Percentiles rank a stretch among this genome's conserved stretches.
phyloP scores from a whole-genome alignment of 2,888 invertebrate genomes.

The Abrostola tripartita region DNA sequence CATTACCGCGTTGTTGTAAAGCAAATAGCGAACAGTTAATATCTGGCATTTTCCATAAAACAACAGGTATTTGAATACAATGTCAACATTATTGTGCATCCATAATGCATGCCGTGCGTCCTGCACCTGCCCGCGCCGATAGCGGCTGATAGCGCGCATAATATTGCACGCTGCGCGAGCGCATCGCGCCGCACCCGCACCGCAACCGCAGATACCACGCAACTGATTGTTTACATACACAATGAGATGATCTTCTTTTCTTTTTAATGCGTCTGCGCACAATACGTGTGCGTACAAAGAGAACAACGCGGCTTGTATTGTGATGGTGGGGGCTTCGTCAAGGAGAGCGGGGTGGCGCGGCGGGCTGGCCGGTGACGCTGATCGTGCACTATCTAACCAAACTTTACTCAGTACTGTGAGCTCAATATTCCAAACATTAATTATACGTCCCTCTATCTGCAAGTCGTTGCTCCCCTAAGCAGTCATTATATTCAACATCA shows the following conservation, averaged over 20 bases:
- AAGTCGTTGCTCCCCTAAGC: too few relatives aligned
- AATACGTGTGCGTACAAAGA: conserved; percentile 4
- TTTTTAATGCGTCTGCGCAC: background rate
- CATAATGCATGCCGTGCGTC: conserved; percentile 50
- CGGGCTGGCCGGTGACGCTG: too few relatives aligned
- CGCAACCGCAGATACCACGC: conserved; percentile 9
- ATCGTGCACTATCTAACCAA: too few relatives aligned
- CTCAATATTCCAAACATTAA: too few relatives aligned
- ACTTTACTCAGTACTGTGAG: too few relatives aligned
- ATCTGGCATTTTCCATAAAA: conserved; percentile 53
- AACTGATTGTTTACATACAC: conserved; percentile 12
- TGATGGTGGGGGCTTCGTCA: background rate
- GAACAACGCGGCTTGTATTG: background rate
- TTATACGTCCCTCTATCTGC: too few relatives aligned
- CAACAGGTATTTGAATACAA: conserved; percentile 57
- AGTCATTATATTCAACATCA: too few relatives aligned
- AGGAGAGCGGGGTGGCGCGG: too few relatives aligned
- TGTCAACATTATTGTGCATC: conserved; percentile 54
- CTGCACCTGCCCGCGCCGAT: conserved; percentile 42
- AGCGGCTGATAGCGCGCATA: conserved; percentile 43
- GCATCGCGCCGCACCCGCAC: conserved; percentile 10
- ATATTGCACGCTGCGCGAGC: conserved; percentile 7
- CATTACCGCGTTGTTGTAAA: conserved; percentile 21
- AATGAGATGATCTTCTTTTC: conserved; percentile 10
- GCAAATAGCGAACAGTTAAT: conserved; percentile 34